Base-by-base conservation (phyloP, 2,797 vertebrate species). In the Heliangelus exortis region DNA sequence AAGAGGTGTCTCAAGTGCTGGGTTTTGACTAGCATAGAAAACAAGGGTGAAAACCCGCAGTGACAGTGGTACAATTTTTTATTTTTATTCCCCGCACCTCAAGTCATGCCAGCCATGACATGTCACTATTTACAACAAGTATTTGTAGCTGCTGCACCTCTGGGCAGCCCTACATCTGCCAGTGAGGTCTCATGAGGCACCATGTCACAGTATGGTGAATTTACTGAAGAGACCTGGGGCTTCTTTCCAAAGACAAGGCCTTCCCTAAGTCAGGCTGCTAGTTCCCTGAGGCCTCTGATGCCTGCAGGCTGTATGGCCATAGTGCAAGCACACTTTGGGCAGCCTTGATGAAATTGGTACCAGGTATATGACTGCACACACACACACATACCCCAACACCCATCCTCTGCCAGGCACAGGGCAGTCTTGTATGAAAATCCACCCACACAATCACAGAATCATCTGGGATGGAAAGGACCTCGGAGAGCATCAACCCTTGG, bases 251-350 rank as follows among this genome's bases (percentile, higher is more conserved):
- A 39, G 41, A 19, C 57, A 47, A 71, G 13, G 69, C 76, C 45
- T 74, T 89, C 67, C 63, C 47, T 7, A 7, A 45, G 34, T 7
- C 28, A 71, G 58, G 18, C 29, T 2, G 1, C n/a, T 5, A 2
- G 3, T 2, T 74, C 73, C 39, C 1, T 0, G 15, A 17, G 19
- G 50, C 28, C 77, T 22, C 10, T 13, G 50, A 68, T 51, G 18
- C 4, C 48, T 0, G 0, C 10, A 4, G 29, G 25, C 34, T 28
- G 3, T 4, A 15, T 0, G 0, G 25, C 28, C 6, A 0, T 1
- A 17, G 16, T 0, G 7, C 31, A 45, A 29, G 28, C 0, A 3
- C 0, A 4, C n/a, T 34, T 6, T 5, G n/a, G 21, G 26, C 13
- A 2, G 3, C 51, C 13, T 23, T 1, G 3, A 10, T 16, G n/a